These are phyloP conservation scores for Aphelocoma coerulescens DNA, from an alignment of 2,113 vertebrate genomes.

Conservation along the genomic window DNA sequence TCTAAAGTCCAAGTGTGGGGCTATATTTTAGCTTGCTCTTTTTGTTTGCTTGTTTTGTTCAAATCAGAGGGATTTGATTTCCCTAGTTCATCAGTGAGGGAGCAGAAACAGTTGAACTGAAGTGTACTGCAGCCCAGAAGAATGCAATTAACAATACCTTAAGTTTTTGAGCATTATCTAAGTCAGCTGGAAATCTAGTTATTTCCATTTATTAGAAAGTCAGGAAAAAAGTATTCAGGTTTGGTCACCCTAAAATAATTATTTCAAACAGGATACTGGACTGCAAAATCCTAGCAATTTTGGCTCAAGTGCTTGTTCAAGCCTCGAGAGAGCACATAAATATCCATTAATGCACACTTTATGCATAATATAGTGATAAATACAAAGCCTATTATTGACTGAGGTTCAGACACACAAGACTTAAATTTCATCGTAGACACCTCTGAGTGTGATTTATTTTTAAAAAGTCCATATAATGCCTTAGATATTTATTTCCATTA, in stretches of 20 bases:
- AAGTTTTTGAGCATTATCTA: neutral
- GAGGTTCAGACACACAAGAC: neutral
- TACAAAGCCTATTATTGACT: neutral
- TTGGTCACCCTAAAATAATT: neutral
- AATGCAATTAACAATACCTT: neutral
- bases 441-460: neutral
- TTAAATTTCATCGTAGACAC: neutral
- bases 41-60: neutral
- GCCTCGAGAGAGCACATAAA: neutral
- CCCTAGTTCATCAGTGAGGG: neutral
- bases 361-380: neutral
- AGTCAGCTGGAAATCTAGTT: neutral
- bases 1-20: neutral
- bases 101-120: neutral
- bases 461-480: neutral
- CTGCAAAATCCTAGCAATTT: neutral
- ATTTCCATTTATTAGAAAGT: neutral
- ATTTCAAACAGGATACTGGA: neutral
- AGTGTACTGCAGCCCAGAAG: neutral
- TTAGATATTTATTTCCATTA: neutral
- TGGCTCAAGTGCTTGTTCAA: neutral
- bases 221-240: neutral
- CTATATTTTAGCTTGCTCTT: neutral
- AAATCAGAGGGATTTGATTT: neutral
- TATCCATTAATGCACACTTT: neutral